These are phyloP conservation scores for mouse (Mus musculus) DNA, from an alignment of 2,113 vertebrate species.

Conservation along the genomic window DNA sequence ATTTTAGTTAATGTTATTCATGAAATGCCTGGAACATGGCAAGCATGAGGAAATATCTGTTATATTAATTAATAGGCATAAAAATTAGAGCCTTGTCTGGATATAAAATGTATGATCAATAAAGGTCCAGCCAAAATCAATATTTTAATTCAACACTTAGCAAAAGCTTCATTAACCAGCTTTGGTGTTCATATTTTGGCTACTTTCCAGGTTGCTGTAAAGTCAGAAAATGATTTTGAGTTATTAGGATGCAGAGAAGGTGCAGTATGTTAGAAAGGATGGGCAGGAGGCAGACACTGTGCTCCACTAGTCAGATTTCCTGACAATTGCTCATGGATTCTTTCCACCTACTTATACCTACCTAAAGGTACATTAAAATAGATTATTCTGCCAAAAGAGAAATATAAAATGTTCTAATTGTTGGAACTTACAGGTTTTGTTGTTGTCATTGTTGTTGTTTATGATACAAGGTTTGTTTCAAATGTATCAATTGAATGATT, in stretches of 20 bases:
- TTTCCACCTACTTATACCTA: neutral
- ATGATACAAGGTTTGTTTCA: neutral
- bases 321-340: neutral
- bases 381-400: neutral
- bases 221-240: neutral
- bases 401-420: neutral
- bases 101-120: neutral
- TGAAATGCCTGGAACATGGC: neutral
- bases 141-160: slow-evolving; percentile 17
- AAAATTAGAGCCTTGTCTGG: neutral
- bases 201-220: neutral
- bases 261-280: neutral
- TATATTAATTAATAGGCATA: neutral
- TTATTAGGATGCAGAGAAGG: neutral
- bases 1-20: neutral
- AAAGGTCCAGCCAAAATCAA: neutral
- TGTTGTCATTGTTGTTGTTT: neutral
- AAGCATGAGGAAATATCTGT: neutral
- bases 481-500: neutral
- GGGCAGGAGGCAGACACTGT: neutral
- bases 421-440: neutral
- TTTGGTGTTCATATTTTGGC: neutral
- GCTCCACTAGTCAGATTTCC: neutral
- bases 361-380: neutral
- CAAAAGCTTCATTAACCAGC: neutral